Percentiles rank a stretch among this genome's conserved stretches.
These are phyloP conservation scores for Paralichthys olivaceus DNA, from an alignment of 2,113 vertebrate species.

Conservation along the genomic window DNA sequence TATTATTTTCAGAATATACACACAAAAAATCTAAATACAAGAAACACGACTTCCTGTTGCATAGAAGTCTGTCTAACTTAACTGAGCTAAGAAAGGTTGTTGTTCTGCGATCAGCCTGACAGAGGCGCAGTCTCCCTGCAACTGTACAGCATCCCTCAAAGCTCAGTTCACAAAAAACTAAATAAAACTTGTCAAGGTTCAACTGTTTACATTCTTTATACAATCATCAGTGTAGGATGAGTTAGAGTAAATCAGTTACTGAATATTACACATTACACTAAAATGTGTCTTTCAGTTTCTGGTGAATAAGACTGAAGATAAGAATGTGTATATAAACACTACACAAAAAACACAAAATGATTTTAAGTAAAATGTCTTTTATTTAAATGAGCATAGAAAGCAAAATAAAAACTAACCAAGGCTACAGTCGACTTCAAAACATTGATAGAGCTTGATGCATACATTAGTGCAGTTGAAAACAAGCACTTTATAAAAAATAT, in stretches of 20 bases:
- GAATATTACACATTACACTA: background rate
- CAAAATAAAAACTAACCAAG: conserved; percentile 41
- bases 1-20: background rate
- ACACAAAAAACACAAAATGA: background rate
- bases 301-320: background rate
- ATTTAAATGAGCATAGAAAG: conserved; percentile 82
- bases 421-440: conserved; percentile 69
- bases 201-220: too few relatives aligned
- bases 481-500: conserved; percentile 82
- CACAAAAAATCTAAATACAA: too few relatives aligned
- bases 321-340: background rate
- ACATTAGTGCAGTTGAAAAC: conserved; percentile 72
- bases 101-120: conserved; percentile 29
- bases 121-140: conserved; percentile 42
- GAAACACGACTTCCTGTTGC: conserved; percentile 26
- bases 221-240: too few relatives aligned
- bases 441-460: conserved; percentile 63
- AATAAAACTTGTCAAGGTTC: background rate
- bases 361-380: conserved; percentile 69
- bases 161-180: background rate
- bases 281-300: background rate
- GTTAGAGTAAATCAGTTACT: background rate
- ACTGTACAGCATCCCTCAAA: background rate
- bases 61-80: background rate
- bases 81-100: conserved; percentile 25